These are phyloP conservation scores for Drosophila sproati DNA, from an alignment of 1,140 invertebrate genomes.

Conservation along the genomic window DNA sequence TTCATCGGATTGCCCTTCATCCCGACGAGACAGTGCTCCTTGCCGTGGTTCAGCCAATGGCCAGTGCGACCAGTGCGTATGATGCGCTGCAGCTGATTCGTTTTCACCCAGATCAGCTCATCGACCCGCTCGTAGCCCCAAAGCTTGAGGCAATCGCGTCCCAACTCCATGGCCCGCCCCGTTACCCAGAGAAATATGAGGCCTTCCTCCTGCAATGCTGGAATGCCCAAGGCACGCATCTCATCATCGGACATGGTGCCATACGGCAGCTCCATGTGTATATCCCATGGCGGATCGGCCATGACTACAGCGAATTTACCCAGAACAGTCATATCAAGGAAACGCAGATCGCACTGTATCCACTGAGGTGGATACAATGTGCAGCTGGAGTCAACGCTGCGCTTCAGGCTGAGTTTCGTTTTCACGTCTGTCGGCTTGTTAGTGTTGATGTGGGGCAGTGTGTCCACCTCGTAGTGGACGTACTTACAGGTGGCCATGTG, in stretches of 20 bases:
- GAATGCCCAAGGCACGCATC: conserved; percentile 97
- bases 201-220: conserved; percentile 96
- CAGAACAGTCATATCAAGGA: conserved; percentile 97
- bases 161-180: conserved; percentile 98
- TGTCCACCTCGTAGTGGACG: conserved; percentile 97
- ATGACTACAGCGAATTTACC: conserved; percentile 97
- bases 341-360: conserved; percentile 98
- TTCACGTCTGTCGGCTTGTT: conserved; percentile 81
- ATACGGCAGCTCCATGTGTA: conserved; percentile 97
- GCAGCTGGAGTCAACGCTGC: conserved; percentile 85
- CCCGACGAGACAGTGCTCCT: conserved; percentile 98
- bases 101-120: conserved; percentile 99
- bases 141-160: conserved; percentile 95
- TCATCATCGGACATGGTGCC: conserved; percentile 99
- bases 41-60: conserved; percentile 99
- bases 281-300: conserved; percentile 99
- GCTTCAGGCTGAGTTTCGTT: conserved; percentile 75
- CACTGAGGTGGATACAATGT: conserved; percentile 96
- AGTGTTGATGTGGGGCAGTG: conserved; percentile 83
- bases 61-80: conserved; percentile 98
- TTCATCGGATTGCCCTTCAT: conserved; percentile 97
- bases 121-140: conserved; percentile 99
- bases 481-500: conserved; percentile 99
- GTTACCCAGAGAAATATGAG: conserved; percentile 99
- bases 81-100: conserved; percentile 98